Conservation (phyloP, 2,888 invertebrate genomes). For the Tenthredo notha region DNA sequence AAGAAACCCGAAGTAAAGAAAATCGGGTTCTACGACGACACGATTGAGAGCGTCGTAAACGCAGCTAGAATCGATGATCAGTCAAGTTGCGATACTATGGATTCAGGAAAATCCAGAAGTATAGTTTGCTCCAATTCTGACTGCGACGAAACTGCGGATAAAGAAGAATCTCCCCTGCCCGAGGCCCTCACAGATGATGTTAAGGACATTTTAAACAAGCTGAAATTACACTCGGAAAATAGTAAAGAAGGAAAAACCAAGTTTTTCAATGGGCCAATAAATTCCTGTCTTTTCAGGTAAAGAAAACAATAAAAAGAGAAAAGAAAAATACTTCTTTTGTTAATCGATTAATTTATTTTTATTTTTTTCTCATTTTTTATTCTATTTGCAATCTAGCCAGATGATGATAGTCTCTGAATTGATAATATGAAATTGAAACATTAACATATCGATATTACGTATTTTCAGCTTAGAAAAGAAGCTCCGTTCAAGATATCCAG, state of each 20-base stretch:
- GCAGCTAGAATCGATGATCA: conserved; percentile 76
- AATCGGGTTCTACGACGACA: conserved; percentile 78
- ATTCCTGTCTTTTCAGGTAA: conserved; percentile 80
- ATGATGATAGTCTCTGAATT: neutral
- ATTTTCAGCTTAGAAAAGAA: conserved; percentile 77
- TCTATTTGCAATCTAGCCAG: neutral
- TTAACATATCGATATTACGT: conserved; percentile 1
- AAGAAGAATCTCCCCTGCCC: conserved; percentile 77
- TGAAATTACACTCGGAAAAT: conserved; percentile 76
- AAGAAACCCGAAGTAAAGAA: conserved; percentile 68
- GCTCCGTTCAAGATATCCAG: conserved; percentile 70
- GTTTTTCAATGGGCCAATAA: conserved; percentile 80
- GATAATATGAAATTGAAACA: neutral
- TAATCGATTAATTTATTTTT: conserved; percentile 37
- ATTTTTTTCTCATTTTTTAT: conserved; percentile 30
- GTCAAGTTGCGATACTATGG: conserved; percentile 74
- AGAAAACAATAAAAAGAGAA: conserved; percentile 59
- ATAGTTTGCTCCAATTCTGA: conserved; percentile 72
- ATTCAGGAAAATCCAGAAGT: conserved; percentile 75
- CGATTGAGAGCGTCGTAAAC: conserved; percentile 81
- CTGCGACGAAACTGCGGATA: conserved; percentile 72
- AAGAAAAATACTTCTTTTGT: conserved; percentile 4
- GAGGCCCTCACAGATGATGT: conserved; percentile 78
- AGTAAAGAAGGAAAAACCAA: conserved; percentile 80
- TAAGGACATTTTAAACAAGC: conserved; percentile 76